A percentile compares a stretch with the other conserved stretches of the same genome.
Evolutionary conservation across 2,888 invertebrate genomes (phyloP).

Genomic region (Thera britannica): DNA sequence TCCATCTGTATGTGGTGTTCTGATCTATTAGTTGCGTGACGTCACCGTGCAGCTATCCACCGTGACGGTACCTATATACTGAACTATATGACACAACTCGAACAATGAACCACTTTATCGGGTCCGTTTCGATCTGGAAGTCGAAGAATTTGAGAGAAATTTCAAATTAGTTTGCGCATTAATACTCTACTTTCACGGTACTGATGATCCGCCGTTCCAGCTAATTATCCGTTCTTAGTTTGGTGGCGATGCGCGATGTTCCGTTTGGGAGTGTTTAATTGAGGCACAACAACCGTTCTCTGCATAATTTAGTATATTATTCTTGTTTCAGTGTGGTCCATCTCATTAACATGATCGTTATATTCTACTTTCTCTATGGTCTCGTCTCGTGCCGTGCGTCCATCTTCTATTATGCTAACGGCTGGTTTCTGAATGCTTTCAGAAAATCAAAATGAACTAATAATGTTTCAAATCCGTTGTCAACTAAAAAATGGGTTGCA

Average conservation of each 20-base stretch:
- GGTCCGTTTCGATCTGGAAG: neutral
- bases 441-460: too few relatives aligned
- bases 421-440: too few relatives aligned
- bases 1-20: too few relatives aligned
- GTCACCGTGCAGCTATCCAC: too few relatives aligned
- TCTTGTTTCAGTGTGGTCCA: neutral
- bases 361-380: neutral
- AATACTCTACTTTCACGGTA: conserved; percentile 12
- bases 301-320: neutral
- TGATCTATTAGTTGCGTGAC: too few relatives aligned
- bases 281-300: conserved; percentile 1
- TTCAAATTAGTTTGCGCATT: conserved; percentile 1
- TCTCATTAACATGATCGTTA: neutral
- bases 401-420: too few relatives aligned
- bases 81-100: too few relatives aligned
- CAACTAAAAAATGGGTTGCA: too few relatives aligned
- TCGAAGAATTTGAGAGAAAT: conserved; percentile 8
- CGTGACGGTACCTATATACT: too few relatives aligned
- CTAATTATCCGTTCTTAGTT: conserved; percentile 1
- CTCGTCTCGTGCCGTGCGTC: too few relatives aligned
- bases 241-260: neutral
- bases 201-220: neutral
- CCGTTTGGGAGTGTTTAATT: neutral
- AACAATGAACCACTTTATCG: too few relatives aligned
- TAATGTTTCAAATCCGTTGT: too few relatives aligned